Percentiles rank a stretch among this genome's conserved stretches.
These are phyloP conservation scores for Chiropotes sagulatus DNA, from an alignment of 2,797 vertebrate genomes.

Conservation along the genomic window DNA sequence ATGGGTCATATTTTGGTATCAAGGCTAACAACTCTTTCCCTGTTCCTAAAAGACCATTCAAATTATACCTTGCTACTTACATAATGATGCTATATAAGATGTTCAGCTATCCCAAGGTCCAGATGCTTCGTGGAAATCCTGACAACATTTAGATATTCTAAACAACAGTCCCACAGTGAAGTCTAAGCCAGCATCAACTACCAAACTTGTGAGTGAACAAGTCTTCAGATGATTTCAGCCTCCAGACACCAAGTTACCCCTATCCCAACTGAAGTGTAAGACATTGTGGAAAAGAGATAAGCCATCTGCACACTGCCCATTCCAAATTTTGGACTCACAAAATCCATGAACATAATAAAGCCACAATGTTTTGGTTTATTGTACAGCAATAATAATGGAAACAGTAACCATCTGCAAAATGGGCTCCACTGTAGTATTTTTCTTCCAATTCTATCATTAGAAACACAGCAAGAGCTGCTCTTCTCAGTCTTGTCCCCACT, in stretches of 20 bases:
- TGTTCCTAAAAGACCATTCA: neutral
- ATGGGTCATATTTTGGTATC: neutral
- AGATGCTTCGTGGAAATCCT: neutral
- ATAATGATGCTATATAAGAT: neutral
- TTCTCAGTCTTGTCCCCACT: neutral
- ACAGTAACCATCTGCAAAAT: neutral
- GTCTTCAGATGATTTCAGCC: neutral
- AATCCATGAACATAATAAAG: neutral
- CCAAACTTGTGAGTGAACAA: neutral
- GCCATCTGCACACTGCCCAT: neutral
- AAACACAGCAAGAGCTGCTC: neutral
- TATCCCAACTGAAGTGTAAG: neutral
- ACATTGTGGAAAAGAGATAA: neutral
- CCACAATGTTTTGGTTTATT: neutral
- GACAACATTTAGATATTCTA: neutral
- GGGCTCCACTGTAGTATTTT: neutral
- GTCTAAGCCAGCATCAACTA: neutral
- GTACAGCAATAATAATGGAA: neutral
- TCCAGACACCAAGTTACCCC: neutral
- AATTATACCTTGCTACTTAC: neutral
- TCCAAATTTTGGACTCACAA: neutral
- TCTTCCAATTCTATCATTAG: neutral
- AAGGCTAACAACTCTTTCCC: neutral
- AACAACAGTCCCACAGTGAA: neutral
- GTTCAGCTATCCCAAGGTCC: neutral